Conservation (phyloP, 2,797 vertebrate species). For the Sebastes dallii region DNA sequence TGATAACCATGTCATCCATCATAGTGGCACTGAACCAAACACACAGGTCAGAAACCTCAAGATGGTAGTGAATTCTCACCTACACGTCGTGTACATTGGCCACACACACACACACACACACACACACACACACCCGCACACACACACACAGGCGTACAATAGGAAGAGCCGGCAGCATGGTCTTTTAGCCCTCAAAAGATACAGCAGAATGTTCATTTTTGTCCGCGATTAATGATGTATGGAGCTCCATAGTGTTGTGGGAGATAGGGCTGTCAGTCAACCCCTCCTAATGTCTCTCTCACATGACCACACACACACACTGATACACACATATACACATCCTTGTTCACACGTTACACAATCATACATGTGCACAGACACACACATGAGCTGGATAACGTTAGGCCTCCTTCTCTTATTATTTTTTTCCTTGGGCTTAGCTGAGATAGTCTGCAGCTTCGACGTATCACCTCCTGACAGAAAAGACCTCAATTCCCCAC, state of each 20-base stretch:
- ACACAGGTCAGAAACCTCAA: slow-evolving; percentile 59
- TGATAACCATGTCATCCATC: slow-evolving; percentile 78
- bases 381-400: slow-evolving; percentile 11
- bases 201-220: slow-evolving; percentile 64
- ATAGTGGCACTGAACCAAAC: slow-evolving; percentile 66
- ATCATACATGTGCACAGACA: slow-evolving; percentile 19
- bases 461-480: slow-evolving; percentile 75
- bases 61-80: slow-evolving; percentile 50
- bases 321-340: neutral
- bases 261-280: slow-evolving; percentile 66
- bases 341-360: slow-evolving; percentile 4
- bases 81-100: neutral
- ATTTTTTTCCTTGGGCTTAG: slow-evolving; percentile 55
- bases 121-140: neutral
- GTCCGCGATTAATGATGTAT: slow-evolving; percentile 73
- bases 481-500: slow-evolving; percentile 74
- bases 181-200: slow-evolving; percentile 61
- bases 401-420: slow-evolving; percentile 17
- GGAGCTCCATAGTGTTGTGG: slow-evolving; percentile 54
- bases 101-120: neutral
- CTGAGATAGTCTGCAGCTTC: slow-evolving; percentile 68
- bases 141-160: neutral
- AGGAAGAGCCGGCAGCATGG: slow-evolving; percentile 11
- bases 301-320: neutral
- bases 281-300: slow-evolving; percentile 6